Conservation (phyloP, 1,140 invertebrate species). For the Zaprionus gabonicus region DNA sequence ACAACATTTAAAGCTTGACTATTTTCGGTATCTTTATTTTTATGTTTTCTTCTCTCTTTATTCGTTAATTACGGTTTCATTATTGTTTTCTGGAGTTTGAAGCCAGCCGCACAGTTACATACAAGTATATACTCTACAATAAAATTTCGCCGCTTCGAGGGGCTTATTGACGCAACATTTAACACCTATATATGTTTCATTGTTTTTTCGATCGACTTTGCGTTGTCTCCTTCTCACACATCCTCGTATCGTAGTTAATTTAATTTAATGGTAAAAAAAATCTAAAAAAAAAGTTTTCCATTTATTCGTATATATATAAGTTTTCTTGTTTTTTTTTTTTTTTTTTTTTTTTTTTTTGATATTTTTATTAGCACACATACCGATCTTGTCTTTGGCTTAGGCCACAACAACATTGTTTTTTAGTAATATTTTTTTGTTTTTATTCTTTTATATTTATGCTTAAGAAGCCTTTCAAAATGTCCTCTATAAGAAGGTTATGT, state of each 20-base stretch:
- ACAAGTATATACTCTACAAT: constrained; percentile 36
- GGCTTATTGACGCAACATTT: constrained; percentile 71
- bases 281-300: constrained; percentile 60
- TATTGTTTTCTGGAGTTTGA: constrained; percentile 37
- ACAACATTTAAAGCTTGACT: constrained; percentile 82
- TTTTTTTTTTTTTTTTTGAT: constrained; percentile 8
- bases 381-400: constrained; percentile 23
- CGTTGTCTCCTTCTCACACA: constrained; percentile 7
- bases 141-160: constrained; percentile 57
- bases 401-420: constrained; percentile 14
- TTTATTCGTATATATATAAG: background rate
- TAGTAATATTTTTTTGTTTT: background rate
- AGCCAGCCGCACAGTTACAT: constrained; percentile 23
- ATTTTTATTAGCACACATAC: constrained; percentile 32
- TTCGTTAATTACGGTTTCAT: constrained; percentile 20
- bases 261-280: constrained; percentile 76
- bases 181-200: constrained; percentile 56
- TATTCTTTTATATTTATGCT: constrained; percentile 6
- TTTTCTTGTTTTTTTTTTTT: background rate
- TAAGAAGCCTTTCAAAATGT: constrained; percentile 6
- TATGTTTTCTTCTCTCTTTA: constrained; percentile 20
- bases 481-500: constrained; percentile 11
- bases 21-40: constrained; percentile 40
- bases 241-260: constrained; percentile 31
- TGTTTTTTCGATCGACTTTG: constrained; percentile 9